These are phyloP conservation scores for Leptinotarsa rubiginosa DNA, from an alignment of 2,888 invertebrate genomes.

Conservation along the genomic window DNA sequence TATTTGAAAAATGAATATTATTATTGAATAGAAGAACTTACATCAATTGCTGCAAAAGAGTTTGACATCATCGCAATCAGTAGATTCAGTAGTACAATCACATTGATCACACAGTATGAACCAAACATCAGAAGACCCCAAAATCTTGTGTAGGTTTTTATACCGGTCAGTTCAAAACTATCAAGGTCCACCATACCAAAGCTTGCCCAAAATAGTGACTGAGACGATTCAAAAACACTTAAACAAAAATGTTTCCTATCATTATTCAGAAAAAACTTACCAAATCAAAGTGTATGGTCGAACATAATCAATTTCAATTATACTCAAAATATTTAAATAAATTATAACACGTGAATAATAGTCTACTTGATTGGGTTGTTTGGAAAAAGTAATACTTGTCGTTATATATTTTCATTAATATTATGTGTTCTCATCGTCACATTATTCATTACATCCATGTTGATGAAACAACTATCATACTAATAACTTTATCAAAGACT, in stretches of 20 bases:
- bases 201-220: conserved; percentile 96
- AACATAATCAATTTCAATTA: too few relatives aligned
- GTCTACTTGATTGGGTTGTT: too few relatives aligned
- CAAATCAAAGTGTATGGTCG: background rate
- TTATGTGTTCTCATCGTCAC: too few relatives aligned
- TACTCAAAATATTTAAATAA: too few relatives aligned
- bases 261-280: too few relatives aligned
- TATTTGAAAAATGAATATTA: background rate
- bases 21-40: conserved; percentile 73
- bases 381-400: too few relatives aligned
- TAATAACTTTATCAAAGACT: too few relatives aligned
- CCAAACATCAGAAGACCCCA: conserved; percentile 97
- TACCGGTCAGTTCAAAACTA: conserved; percentile 88
- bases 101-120: conserved; percentile 93
- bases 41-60: conserved; percentile 92
- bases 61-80: conserved; percentile 99
- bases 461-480: too few relatives aligned
- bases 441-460: too few relatives aligned
- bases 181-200: conserved; percentile 92
- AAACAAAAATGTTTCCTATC: conserved; percentile 35
- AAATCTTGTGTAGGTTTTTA: conserved; percentile 91
- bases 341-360: too few relatives aligned
- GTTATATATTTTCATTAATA: too few relatives aligned
- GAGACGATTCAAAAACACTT: conserved; percentile 93
- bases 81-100: conserved; percentile 92